Evolutionary conservation across 2,888 invertebrate species (phyloP).

Genomic region (Volucella bombylans): DNA sequence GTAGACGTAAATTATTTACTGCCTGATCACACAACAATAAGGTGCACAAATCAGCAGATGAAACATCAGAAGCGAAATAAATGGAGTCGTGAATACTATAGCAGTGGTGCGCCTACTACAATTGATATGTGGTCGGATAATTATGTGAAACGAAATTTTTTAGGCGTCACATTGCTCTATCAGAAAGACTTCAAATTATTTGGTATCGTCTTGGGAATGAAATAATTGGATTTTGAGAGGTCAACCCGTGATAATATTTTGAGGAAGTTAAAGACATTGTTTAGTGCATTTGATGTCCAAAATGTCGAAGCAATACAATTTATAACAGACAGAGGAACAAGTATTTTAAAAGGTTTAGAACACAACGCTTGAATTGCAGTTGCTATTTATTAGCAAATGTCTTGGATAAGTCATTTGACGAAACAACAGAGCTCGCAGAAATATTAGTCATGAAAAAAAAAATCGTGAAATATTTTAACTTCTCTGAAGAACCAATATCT

Average conservation of each 20-base stretch:
- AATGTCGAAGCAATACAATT: slow-evolving; percentile 56
- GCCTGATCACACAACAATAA: no score
- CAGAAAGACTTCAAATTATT: no score
- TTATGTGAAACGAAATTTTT: no score
- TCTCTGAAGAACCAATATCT: slow-evolving; percentile 52
- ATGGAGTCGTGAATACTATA: no score
- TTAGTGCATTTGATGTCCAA: slow-evolving; percentile 55
- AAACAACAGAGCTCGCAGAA: slow-evolving; percentile 24
- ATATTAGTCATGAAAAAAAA: slow-evolving; percentile 28
- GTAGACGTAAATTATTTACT: no score
- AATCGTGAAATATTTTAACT: slow-evolving; percentile 31
- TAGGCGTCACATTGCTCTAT: no score
- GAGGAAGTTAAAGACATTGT: slow-evolving; percentile 20
- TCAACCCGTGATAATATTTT: slow-evolving; percentile 62
- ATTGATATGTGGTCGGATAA: no score
- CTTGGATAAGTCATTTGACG: slow-evolving; percentile 17
- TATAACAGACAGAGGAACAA: slow-evolving; percentile 52
- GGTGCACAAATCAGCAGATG: no score
- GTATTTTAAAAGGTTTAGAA: slow-evolving; percentile 57
- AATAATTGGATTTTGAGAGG: slow-evolving; percentile 35
- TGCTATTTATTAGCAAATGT: slow-evolving; percentile 15
- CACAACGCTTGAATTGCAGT: slow-evolving; percentile 28
- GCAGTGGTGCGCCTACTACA: no score
- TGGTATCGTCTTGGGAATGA: background rate
- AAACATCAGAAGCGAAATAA: no score